Conservation (phyloP, 2,888 invertebrate genomes). For the Philopedon plagiatum region DNA sequence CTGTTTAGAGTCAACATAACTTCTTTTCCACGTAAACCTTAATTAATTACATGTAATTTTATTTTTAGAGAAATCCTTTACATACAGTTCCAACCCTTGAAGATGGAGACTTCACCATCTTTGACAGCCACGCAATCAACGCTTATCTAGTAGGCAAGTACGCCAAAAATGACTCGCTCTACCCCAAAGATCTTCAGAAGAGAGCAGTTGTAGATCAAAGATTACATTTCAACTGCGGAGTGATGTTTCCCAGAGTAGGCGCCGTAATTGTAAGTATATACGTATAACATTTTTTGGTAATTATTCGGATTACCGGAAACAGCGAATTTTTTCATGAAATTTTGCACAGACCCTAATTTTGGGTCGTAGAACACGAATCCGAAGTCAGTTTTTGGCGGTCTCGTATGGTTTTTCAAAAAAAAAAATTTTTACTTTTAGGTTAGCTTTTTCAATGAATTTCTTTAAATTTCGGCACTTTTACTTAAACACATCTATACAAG, state of each 20-base stretch:
- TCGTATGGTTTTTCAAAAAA: too few relatives aligned
- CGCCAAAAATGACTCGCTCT: conserved; percentile 67
- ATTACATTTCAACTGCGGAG: conserved; percentile 71
- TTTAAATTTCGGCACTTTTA: too few relatives aligned
- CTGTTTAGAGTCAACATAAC: too few relatives aligned
- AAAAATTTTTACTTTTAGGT: too few relatives aligned
- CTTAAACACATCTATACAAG: too few relatives aligned
- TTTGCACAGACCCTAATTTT: too few relatives aligned
- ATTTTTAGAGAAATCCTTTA: conserved; percentile 70
- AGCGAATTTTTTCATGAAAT: too few relatives aligned
- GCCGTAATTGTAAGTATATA: conserved; percentile 54
- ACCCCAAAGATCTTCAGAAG: conserved; percentile 71
- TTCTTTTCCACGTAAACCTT: too few relatives aligned
- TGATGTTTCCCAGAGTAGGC: conserved; percentile 68
- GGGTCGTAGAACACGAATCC: too few relatives aligned
- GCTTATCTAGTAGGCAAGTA: conserved; percentile 58
- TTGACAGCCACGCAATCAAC: conserved; percentile 70
- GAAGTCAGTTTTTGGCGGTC: too few relatives aligned
- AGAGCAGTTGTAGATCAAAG: conserved; percentile 73
- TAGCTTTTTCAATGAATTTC: too few relatives aligned
- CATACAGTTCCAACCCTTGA: conserved; percentile 72
- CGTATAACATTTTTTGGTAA: neutral
- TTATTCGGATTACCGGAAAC: too few relatives aligned
- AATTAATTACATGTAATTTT: neutral
- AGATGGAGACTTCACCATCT: conserved; percentile 72